Percentiles rank a stretch among this genome's conserved stretches.
These are phyloP conservation scores for Micropoecilia bifurca DNA, from an alignment of 2,797 vertebrate species.

Conservation along the genomic window DNA sequence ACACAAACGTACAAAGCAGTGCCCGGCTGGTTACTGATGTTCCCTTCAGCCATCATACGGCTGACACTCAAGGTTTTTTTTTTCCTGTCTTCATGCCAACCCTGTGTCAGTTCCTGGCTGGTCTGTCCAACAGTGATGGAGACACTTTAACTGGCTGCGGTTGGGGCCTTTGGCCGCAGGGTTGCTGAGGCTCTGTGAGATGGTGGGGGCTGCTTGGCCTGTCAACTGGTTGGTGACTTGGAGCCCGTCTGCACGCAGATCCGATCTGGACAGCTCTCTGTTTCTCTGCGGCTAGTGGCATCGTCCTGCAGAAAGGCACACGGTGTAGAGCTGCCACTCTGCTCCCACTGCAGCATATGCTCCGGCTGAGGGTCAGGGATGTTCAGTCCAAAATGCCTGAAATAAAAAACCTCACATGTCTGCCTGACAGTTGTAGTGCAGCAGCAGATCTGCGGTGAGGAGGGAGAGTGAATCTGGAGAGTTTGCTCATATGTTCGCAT, in stretches of 20 bases:
- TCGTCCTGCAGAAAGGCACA: conserved; percentile 71
- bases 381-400: conserved; percentile 75
- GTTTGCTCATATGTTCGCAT: neutral
- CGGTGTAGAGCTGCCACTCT: conserved; percentile 57
- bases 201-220: conserved; percentile 62
- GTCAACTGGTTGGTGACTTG: conserved; percentile 79
- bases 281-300: conserved; percentile 72
- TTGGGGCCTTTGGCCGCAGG: conserved; percentile 72
- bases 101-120: conserved; percentile 77
- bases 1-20: conserved; percentile 39
- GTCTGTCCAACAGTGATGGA: conserved; percentile 69
- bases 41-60: conserved; percentile 78
- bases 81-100: conserved; percentile 52
- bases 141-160: conserved; percentile 70
- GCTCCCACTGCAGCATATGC: conserved; percentile 79
- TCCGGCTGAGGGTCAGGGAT: conserved; percentile 81
- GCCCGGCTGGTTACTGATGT: conserved; percentile 78
- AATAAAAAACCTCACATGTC: conserved; percentile 68
- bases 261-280: conserved; percentile 74
- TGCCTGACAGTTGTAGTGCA: conserved; percentile 43
- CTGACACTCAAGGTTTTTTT: conserved; percentile 75
- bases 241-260: conserved; percentile 75
- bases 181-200: conserved; percentile 64
- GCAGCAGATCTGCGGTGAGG: conserved; percentile 57
- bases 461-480: conserved; percentile 9